A percentile compares a stretch with the other conserved stretches of the same genome.
Conservation (phyloP, 2,113 vertebrate genomes). For the Cinclus cinclus region DNA sequence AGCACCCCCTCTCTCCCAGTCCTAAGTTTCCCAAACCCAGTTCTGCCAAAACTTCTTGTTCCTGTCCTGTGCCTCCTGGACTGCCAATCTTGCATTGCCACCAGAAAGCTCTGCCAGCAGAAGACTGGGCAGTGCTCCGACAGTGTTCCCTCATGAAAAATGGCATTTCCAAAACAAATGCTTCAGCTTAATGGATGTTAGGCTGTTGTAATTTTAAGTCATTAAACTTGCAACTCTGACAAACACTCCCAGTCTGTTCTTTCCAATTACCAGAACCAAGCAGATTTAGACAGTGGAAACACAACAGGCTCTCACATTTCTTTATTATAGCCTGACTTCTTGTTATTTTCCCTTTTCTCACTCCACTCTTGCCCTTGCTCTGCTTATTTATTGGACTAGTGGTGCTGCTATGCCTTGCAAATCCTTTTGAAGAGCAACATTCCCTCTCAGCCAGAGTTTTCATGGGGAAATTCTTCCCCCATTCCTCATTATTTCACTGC, state of each 20-base stretch:
- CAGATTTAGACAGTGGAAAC: slow-evolving; percentile 44
- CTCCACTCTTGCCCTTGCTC: background rate
- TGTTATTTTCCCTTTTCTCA: background rate
- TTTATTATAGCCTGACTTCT: background rate
- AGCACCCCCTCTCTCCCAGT: background rate
- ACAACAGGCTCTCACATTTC: background rate
- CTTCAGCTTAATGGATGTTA: slow-evolving; percentile 37
- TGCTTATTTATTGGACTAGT: slow-evolving; percentile 27
- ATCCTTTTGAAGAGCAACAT: slow-evolving; percentile 26
- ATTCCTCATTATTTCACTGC: slow-evolving; percentile 8
- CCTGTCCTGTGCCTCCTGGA: background rate
- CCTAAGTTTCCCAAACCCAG: background rate
- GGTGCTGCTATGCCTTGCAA: slow-evolving; percentile 38
- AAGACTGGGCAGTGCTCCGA: background rate
- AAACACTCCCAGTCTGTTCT: slow-evolving; percentile 40
- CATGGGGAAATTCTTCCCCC: slow-evolving; percentile 18
- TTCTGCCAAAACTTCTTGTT: background rate
- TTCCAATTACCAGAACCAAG: slow-evolving; percentile 59
- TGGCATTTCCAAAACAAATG: slow-evolving; percentile 38
- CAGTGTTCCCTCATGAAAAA: slow-evolving; percentile 44
- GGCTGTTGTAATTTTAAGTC: slow-evolving; percentile 55
- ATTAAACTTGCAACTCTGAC: slow-evolving; percentile 63
- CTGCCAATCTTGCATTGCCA: background rate
- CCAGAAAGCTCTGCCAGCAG: background rate
- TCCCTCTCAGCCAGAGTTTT: slow-evolving; percentile 35